Conservation (phyloP, 2,888 invertebrate genomes). For the Melieria crassipennis region DNA sequence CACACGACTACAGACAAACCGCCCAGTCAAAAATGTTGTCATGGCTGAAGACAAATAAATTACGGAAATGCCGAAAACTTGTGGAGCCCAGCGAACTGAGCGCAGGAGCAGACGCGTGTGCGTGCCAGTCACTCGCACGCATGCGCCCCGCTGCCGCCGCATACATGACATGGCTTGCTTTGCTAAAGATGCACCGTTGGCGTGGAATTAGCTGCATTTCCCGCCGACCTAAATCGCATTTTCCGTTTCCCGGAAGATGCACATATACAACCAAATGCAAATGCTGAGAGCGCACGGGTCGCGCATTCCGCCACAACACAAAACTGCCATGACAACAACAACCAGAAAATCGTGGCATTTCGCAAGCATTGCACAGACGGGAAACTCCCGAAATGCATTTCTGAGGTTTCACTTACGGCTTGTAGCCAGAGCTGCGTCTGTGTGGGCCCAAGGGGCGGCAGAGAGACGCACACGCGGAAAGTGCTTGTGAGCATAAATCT, state of each 20-base stretch:
- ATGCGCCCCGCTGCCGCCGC: background rate
- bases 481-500: constrained; percentile 42
- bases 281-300: background rate
- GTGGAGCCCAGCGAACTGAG: too few relatives aligned
- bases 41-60: too few relatives aligned
- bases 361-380: constrained; percentile 1
- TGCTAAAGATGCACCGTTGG: constrained; percentile 17
- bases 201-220: constrained; percentile 38
- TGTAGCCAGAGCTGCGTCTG: constrained; percentile 9
- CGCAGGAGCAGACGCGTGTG: background rate
- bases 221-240: constrained; percentile 34
- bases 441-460: constrained; percentile 8
- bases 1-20: too few relatives aligned
- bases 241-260: constrained; percentile 4
- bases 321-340: constrained; percentile 1
- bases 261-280: background rate
- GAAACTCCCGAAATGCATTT: constrained; percentile 37
- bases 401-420: constrained; percentile 27
- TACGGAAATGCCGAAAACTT: too few relatives aligned
- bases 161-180: background rate
- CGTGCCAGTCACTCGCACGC: constrained; percentile 2
- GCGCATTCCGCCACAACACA: background rate
- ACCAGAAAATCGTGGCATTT: background rate
- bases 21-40: too few relatives aligned
- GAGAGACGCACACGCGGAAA: constrained; percentile 23